Conservation (phyloP, 1,140 invertebrate species). For the Papilio aristodemus region DNA sequence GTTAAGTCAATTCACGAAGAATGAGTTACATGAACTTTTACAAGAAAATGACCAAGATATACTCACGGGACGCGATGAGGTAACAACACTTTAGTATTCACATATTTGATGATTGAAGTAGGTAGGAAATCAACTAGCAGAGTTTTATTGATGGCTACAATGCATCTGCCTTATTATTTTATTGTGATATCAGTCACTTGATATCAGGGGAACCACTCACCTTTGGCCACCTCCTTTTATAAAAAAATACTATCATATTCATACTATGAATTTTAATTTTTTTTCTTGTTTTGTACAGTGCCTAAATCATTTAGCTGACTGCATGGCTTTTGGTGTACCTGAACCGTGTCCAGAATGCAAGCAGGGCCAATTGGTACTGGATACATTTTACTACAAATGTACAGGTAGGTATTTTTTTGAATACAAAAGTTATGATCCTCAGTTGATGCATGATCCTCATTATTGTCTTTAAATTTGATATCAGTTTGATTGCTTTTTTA, state of each 20-base stretch:
- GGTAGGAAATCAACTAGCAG: background rate
- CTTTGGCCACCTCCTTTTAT: too few relatives aligned
- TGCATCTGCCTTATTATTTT: too few relatives aligned
- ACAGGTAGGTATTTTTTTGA: conserved; percentile 54
- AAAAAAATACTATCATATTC: too few relatives aligned
- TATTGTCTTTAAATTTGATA: too few relatives aligned
- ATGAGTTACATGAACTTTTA: conserved; percentile 84
- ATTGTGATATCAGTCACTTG: too few relatives aligned
- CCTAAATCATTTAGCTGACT: conserved; percentile 89
- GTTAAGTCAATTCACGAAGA: conserved; percentile 81
- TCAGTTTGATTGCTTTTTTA: conserved; percentile 6
- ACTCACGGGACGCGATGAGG: conserved; percentile 83
- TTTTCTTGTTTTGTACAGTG: conserved; percentile 79
- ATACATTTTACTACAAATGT: conserved; percentile 82
- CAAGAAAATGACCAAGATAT: conserved; percentile 87
- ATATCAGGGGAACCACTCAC: too few relatives aligned
- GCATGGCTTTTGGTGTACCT: conserved; percentile 93
- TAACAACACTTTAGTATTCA: conserved; percentile 57
- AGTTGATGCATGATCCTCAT: too few relatives aligned
- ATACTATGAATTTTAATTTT: background rate
- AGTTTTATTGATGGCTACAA: background rate
- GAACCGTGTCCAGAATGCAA: conserved; percentile 90
- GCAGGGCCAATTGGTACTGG: conserved; percentile 86
- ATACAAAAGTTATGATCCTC: too few relatives aligned
- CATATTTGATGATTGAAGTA: conserved; percentile 13